Conservation (phyloP, 2,797 vertebrate genomes). For the Chromis chromis region DNA sequence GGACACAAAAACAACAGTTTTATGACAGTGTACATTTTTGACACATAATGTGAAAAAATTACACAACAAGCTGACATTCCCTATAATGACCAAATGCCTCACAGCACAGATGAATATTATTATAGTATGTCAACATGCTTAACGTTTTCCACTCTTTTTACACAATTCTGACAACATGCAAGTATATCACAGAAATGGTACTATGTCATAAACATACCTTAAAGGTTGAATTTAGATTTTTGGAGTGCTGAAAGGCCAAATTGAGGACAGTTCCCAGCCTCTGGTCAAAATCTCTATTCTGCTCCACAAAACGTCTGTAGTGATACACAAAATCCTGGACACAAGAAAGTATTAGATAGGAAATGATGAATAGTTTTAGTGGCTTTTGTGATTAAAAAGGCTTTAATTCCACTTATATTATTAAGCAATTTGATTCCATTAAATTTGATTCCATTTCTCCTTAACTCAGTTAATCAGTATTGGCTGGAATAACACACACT, state of each 20-base stretch:
- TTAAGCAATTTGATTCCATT: conserved; percentile 15
- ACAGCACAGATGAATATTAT: background rate
- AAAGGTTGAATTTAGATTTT: conserved; percentile 84
- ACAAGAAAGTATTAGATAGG: conserved; percentile 33
- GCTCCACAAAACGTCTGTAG: conserved; percentile 82
- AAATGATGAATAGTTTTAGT: background rate
- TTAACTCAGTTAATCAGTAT: conserved; percentile 33
- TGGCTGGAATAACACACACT: conserved; percentile 38
- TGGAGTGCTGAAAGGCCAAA: conserved; percentile 86
- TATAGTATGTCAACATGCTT: background rate
- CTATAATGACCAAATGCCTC: background rate
- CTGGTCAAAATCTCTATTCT: conserved; percentile 88
- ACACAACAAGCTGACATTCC: background rate
- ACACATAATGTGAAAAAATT: background rate
- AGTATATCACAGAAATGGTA: background rate
- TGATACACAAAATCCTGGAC: conserved; percentile 84
- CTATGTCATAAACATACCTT: conserved; percentile 73
- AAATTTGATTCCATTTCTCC: conserved; percentile 22
- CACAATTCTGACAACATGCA: background rate
- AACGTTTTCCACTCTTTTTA: background rate
- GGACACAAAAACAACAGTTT: conserved; percentile 31
- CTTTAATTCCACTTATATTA: conserved; percentile 18
- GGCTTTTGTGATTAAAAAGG: conserved; percentile 13
- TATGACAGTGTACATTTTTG: background rate
- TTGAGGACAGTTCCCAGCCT: conserved; percentile 87